Conservation (phyloP, 2,113 vertebrate species). For the Axis porcinus region DNA sequence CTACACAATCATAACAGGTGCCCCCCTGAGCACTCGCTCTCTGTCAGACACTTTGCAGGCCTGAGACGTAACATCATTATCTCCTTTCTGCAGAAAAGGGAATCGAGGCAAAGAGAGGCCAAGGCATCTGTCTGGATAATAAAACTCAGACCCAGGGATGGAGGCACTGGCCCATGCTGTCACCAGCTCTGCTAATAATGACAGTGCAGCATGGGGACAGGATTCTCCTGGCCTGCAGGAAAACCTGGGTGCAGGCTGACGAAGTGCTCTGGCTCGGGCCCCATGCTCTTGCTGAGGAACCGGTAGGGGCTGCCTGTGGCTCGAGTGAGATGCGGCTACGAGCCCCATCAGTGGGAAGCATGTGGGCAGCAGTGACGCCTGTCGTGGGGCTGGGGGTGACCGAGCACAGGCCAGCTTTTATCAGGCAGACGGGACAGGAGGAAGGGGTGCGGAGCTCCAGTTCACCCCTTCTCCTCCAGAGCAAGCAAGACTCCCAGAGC, state of each 20-base stretch:
- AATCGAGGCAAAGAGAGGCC: background rate
- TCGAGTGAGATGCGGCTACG: background rate
- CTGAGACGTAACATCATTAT: background rate
- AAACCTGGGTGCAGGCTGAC: accelerated
- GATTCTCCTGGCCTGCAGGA: background rate
- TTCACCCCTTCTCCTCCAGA: background rate
- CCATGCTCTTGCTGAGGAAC: accelerated
- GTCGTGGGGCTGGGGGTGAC: no score
- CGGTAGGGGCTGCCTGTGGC: background rate
- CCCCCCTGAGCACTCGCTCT: background rate
- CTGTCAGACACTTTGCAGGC: background rate
- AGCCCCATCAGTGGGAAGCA: background rate
- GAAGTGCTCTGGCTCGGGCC: accelerated
- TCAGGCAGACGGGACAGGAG: background rate
- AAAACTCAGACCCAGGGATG: background rate
- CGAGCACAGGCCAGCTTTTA: accelerated
- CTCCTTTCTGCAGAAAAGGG: background rate
- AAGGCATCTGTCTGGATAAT: background rate
- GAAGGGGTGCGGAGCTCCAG: background rate
- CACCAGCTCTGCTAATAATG: background rate
- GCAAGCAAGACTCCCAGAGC: background rate
- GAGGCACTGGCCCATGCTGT: background rate
- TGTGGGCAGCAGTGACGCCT: background rate
- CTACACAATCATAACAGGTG: background rate
- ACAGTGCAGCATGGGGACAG: background rate